Base-by-base conservation (phyloP, 2,113 vertebrate species). In the Sebastes fasciatus region DNA sequence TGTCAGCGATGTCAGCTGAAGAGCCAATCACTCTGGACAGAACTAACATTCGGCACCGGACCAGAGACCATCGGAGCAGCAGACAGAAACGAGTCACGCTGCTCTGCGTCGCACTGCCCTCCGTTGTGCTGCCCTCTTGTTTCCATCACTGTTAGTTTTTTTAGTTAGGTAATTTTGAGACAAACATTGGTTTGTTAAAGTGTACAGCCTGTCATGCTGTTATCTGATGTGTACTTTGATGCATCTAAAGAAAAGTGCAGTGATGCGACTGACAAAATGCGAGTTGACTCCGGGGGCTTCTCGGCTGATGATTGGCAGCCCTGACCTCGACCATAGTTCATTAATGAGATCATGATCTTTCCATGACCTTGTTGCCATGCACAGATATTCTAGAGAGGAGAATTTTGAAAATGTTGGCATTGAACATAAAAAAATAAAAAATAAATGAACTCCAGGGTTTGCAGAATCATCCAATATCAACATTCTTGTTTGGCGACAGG, bases 141-240 rank as follows among this genome's bases (percentile, higher is more conserved):
- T 71, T 55, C 51, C 68, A 71, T 71, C 68, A 71, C 34, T 21
- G 51, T 71, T 43, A 12, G 26, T 55, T 43, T 55, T 71, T 55
- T 3, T 55, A 55, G 51, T 55, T n/a, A n/a, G 34, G 6, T 55
- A 8, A 55, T 55, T 54, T 40, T n/a, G 26, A 52, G 26, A 51
- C 8, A 45, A 68, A 4, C 3, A 0, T 17, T 2, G 0, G 46
- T 68, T 69, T 69, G 26, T 11, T 3, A 26, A 34, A 55, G 10
- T 70, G 4, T 14, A 42, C 16, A 70, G 17, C 34, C 51, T 70
- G 21, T 10, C 49, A 51, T 11, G 51, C 49, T n/a, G 23, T 51
- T 26, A 26, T 16, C 1, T 23, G 8, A 12, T 23, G 64, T 51
- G 46, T 17, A 49, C 65, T 67, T 8, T 14, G n/a, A 67, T 26